Conservation (phyloP, 2,888 invertebrate genomes). For the Stenurella melanura region DNA sequence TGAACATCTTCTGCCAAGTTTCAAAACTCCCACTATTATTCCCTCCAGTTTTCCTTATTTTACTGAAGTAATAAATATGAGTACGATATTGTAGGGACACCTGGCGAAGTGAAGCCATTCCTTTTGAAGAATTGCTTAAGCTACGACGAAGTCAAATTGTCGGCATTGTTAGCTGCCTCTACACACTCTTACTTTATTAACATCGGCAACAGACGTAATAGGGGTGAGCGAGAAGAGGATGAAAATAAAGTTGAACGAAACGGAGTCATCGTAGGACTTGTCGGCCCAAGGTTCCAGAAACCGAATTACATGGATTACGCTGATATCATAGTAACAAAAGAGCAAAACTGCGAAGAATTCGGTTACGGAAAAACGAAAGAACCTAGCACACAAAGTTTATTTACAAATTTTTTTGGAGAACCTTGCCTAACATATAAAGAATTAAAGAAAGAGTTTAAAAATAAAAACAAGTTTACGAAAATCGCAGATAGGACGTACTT, state of each 20-base stretch:
- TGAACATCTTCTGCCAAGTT: no score
- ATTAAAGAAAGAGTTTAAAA: not conserved
- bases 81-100: conserved; percentile 69
- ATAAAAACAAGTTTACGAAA: not conserved
- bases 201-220: conserved; percentile 76
- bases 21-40: no score
- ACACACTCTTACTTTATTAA: conserved; percentile 77
- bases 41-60: no score
- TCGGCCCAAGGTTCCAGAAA: conserved; percentile 76
- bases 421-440: conserved; percentile 68
- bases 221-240: conserved; percentile 73
- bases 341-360: conserved; percentile 70
- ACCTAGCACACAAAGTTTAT: conserved; percentile 59
- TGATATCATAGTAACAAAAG: conserved; percentile 75
- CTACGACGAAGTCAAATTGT: conserved; percentile 78
- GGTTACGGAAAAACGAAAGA: conserved; percentile 71
- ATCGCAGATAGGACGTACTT: not conserved
- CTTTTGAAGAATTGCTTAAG: conserved; percentile 74
- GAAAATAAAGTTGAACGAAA: conserved; percentile 68
- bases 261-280: conserved; percentile 75
- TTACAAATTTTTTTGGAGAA: conserved; percentile 61
- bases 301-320: conserved; percentile 78
- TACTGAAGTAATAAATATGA: no score
- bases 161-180: conserved; percentile 76
- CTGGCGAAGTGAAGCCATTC: conserved; percentile 72